phyloP scores from a whole-genome alignment of 2,888 invertebrate genomes.

The Andrena camellia region DNA sequence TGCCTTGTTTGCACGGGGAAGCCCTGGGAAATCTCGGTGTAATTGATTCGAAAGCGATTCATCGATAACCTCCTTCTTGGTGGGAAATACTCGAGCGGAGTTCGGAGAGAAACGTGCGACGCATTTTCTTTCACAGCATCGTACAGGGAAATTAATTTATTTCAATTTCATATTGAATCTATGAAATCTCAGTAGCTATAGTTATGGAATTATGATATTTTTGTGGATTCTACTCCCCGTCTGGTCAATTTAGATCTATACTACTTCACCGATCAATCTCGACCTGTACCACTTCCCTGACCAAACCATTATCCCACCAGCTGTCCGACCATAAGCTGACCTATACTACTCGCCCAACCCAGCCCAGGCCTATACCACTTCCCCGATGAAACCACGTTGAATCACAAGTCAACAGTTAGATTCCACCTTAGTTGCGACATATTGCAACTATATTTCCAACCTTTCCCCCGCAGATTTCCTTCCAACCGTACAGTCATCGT shows the following conservation, averaged over 20 bases:
- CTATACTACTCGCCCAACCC: neutral
- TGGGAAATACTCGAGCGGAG: neutral
- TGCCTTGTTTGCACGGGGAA: constrained; percentile 37
- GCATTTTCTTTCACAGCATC: neutral
- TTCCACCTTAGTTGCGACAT: no score
- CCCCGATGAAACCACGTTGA: neutral
- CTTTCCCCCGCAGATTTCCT: neutral
- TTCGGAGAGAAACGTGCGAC: neutral
- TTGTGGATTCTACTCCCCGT: neutral
- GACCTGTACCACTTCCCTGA: neutral
- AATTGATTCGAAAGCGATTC: constrained; percentile 52
- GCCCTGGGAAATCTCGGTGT: constrained; percentile 40
- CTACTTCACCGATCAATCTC: neutral
- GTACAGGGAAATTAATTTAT: neutral
- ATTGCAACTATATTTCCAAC: neutral
- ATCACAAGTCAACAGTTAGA: neutral
- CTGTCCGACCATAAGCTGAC: neutral
- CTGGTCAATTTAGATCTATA: neutral
- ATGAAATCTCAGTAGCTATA: no score
- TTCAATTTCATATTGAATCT: no score
- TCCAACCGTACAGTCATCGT: neutral
- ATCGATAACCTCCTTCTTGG: neutral
- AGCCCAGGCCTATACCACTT: neutral
- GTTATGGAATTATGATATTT: no score
- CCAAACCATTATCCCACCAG: no score